Evolutionary conservation across 2,113 vertebrate species (phyloP).

Genomic region (Aphelocoma coerulescens): DNA sequence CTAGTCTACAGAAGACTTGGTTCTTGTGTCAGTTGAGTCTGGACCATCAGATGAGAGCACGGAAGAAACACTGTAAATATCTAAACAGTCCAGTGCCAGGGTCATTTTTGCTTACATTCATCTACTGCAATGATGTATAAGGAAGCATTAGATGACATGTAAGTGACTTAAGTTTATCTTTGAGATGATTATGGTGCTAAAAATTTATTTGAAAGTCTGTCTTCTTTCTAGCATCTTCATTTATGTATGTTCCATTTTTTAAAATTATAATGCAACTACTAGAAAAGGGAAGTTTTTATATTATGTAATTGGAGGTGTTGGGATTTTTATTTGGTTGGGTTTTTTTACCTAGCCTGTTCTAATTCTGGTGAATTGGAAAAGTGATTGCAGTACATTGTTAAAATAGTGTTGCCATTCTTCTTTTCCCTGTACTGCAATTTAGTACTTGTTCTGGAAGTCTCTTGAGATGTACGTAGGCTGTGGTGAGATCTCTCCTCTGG

Average conservation of each 20-base stretch:
- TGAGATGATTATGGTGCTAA: not conserved
- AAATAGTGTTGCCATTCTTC: not conserved
- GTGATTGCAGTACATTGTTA: not conserved
- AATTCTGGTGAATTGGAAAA: not conserved
- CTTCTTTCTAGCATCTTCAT: not conserved
- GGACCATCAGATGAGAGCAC: not conserved
- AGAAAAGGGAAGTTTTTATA: not conserved
- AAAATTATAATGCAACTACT: not conserved
- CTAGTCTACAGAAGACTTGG: not conserved
- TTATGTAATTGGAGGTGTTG: not conserved
- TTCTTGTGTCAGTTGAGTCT: slow-evolving; percentile 7
- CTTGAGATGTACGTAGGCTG: not conserved
- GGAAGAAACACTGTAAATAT: not conserved
- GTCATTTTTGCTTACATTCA: not conserved
- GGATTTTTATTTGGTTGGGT: not conserved
- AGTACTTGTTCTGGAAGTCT: not conserved
- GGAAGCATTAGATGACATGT: not conserved
- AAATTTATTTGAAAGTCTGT: not conserved
- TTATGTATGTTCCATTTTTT: not conserved
- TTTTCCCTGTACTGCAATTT: not conserved
- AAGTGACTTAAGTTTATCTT: not conserved
- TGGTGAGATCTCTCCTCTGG: not conserved
- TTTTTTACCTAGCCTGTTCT: not conserved
- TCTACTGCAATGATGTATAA: not conserved
- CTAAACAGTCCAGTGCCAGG: not conserved